Evolutionary conservation across 2,888 invertebrate species (phyloP).

Genomic region (Cephalotes varians): DNA sequence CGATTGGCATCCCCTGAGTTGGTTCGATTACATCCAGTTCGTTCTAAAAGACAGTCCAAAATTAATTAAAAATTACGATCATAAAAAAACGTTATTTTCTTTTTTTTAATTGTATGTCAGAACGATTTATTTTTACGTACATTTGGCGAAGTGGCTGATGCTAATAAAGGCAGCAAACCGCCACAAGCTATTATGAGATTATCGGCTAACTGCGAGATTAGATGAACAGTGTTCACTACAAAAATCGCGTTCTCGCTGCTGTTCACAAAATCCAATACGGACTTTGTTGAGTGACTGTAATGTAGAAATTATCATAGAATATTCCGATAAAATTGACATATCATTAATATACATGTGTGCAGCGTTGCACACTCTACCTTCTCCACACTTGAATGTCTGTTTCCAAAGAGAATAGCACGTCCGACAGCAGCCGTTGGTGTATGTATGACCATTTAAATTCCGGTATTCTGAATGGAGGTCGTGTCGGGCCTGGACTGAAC

Average conservation of each 20-base stretch:
- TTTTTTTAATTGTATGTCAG: background rate
- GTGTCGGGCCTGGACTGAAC: slow-evolving; percentile 97
- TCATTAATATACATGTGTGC: background rate
- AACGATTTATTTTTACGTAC: slow-evolving; percentile 89
- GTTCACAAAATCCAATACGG: slow-evolving; percentile 99
- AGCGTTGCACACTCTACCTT: slow-evolving; percentile 85
- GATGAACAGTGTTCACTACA: slow-evolving; percentile 99
- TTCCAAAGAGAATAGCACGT: slow-evolving; percentile 98
- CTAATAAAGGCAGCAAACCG: slow-evolving; percentile 97
- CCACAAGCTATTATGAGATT: slow-evolving; percentile 99
- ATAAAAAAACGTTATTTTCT: background rate
- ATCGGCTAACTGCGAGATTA: slow-evolving; percentile 99
- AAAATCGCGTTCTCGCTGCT: slow-evolving; percentile 99
- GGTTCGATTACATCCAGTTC: slow-evolving; percentile 99
- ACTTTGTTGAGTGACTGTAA: slow-evolving; percentile 97
- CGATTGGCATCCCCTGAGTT: slow-evolving; percentile 99
- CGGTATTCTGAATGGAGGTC: slow-evolving; percentile 99
- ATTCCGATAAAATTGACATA: background rate
- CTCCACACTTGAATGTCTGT: slow-evolving; percentile 98
- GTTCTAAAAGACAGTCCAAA: slow-evolving; percentile 87
- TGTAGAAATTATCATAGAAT: slow-evolving; percentile 35
- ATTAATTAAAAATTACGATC: background rate
- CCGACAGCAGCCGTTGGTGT: slow-evolving; percentile 97
- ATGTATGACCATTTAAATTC: slow-evolving; percentile 99
- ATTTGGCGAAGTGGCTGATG: slow-evolving; percentile 99